These are phyloP conservation scores for Oasisia sp. DNA, from an alignment of 2,888 invertebrate species.

Conservation along the genomic window DNA sequence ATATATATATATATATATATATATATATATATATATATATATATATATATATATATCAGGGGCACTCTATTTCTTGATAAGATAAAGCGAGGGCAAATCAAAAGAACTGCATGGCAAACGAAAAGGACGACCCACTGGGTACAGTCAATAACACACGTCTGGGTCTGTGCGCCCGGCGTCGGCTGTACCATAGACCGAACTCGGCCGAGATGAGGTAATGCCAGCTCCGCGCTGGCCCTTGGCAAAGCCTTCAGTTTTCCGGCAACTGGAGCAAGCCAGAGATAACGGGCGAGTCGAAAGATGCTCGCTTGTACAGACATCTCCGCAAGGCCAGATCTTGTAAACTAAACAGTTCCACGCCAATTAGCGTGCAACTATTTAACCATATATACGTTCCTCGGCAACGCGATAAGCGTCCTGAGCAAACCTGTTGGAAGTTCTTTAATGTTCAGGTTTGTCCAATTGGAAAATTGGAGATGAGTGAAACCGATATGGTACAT, in stretches of 20 bases:
- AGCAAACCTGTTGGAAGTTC: neutral
- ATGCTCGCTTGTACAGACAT: neutral
- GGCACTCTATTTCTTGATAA: no score
- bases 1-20: no score
- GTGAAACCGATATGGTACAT: neutral
- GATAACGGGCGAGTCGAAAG: neutral
- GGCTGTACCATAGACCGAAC: no score
- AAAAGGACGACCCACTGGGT: no score
- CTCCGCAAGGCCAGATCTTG: neutral
- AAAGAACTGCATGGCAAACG: no score
- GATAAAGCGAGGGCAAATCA: no score
- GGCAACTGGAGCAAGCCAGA: neutral
- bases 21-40: no score
- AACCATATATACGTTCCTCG: neutral
- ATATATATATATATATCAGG: no score
- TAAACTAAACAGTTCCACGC: conserved; percentile 17
- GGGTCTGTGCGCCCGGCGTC: no score
- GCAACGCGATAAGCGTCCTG: neutral
- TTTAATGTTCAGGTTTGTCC: neutral
- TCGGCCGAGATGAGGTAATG: no score
- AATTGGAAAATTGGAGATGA: neutral
- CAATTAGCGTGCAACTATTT: neutral
- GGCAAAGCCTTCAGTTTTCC: neutral
- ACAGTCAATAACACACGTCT: no score
- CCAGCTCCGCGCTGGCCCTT: neutral